phyloP scores from a whole-genome alignment of 2,888 invertebrate genomes.

The Ochropacha duplaris region DNA sequence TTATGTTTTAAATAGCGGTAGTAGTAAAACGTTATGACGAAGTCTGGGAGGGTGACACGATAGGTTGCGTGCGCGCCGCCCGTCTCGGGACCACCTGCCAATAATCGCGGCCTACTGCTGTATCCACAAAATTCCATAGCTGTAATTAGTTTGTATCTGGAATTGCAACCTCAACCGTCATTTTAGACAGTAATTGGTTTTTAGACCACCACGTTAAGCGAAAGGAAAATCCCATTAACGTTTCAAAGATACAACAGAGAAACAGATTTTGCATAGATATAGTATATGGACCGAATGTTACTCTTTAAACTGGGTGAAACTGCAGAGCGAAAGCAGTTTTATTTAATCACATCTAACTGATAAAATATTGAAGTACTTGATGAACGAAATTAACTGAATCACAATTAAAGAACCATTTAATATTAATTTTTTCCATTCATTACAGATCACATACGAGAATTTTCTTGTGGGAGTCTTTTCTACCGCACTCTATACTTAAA shows the following conservation, averaged over 20 bases:
- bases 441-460: conserved; percentile 85
- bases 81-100: conserved; percentile 54
- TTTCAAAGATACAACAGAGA: neutral
- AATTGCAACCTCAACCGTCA: conserved; percentile 44
- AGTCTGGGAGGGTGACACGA: conserved; percentile 51
- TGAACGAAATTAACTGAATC: too few relatives aligned
- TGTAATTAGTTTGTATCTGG: conserved; percentile 53
- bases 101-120: conserved; percentile 58
- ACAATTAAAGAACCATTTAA: neutral
- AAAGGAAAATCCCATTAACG: neutral
- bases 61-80: conserved; percentile 64
- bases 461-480: conserved; percentile 84
- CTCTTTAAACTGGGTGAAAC: too few relatives aligned
- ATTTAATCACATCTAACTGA: too few relatives aligned
- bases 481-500: conserved; percentile 85
- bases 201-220: neutral
- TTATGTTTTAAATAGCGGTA: conserved; percentile 57
- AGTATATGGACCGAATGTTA: too few relatives aligned
- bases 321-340: too few relatives aligned
- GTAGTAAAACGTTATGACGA: conserved; percentile 42
- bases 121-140: conserved; percentile 23
- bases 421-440: conserved; percentile 44
- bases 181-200: neutral
- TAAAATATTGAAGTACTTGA: too few relatives aligned
- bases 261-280: too few relatives aligned